phyloP scores from a whole-genome alignment of 1,140 invertebrate genomes.

The Dryas iulia region DNA sequence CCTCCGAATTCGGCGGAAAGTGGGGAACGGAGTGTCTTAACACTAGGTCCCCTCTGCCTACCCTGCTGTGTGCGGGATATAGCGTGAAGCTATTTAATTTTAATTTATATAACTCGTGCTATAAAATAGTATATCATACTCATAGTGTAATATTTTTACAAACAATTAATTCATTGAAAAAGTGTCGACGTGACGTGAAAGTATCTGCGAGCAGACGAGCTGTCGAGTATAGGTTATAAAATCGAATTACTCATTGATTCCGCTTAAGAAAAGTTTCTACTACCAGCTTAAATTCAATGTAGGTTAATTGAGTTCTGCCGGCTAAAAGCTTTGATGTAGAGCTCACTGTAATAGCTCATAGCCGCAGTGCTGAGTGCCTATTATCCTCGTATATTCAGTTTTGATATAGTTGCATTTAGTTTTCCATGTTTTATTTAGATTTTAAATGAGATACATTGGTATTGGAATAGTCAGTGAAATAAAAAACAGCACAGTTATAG shows the following conservation, averaged over 20 bases:
- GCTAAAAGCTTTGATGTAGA: constrained; percentile 36
- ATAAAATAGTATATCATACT: too few relatives aligned
- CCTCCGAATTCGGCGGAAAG: too few relatives aligned
- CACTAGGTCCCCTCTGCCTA: too few relatives aligned
- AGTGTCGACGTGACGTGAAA: neutral
- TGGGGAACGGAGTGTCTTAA: too few relatives aligned
- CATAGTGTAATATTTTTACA: too few relatives aligned
- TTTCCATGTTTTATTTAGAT: constrained; percentile 9
- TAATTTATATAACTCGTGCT: too few relatives aligned
- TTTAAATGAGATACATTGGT: neutral
- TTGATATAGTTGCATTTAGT: constrained; percentile 2
- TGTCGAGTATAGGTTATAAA: neutral
- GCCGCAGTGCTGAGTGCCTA: constrained; percentile 19
- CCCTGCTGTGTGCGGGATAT: too few relatives aligned
- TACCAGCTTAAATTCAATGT: constrained; percentile 37
- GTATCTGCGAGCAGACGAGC: neutral
- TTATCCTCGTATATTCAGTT: constrained; percentile 22
- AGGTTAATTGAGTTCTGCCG: constrained; percentile 40
- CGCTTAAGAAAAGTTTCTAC: constrained; percentile 28
- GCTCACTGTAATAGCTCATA: constrained; percentile 29
- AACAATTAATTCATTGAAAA: too few relatives aligned
- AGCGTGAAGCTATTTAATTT: too few relatives aligned
- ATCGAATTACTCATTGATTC: constrained; percentile 36
- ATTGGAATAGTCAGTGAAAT: neutral
- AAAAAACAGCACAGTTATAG: neutral